Base-by-base conservation (phyloP, 2,797 vertebrate species). In the Sebastes melanostomus region DNA sequence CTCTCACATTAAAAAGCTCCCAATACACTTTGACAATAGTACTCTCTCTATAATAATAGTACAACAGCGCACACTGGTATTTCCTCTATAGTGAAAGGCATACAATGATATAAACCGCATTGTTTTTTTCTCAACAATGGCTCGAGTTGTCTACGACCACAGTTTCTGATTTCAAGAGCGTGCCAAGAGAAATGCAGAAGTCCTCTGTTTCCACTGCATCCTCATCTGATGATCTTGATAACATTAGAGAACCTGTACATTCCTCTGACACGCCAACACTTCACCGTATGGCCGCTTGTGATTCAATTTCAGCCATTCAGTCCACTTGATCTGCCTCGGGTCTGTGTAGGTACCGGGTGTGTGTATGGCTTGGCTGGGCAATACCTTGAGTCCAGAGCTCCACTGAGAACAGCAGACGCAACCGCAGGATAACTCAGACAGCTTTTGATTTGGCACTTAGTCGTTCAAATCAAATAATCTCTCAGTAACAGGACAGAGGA, bases 341-440 rank as follows among this genome's bases (percentile, higher is more conserved):
- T 52, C 55, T 58, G 22, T 50, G 6, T 13, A 30, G 10, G 27
- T 27, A 32, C 29, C 14, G 66, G 10, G 18, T 67, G 29, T 38
- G 52, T 25, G 52, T 25, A 6, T 5, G 68, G 52, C 54, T 75
- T 38, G 36, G 66, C 69, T 6, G 4, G 24, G 38, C 27, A n/a
- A 13, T 16, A 56, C 29, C 5, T 30, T 27, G 3, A n/a, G 29
- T 5, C 24, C 62, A 18, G 29, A 71, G 22, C 50, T 63, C 54
- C 22, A 0, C 29, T 4, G 24, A 75, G 62, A 36, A 18, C 22
- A n/a, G 36, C 4, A 3, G 38, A 69, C 42, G 65, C 8, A 27
- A 83, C 70, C 27, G 2, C 61, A 72, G 61, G 38, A 56, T 68
- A 82, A 83, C 62, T 82, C 34, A 2, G 18, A n/a, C 50, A n/a